Percentiles rank a stretch among this genome's conserved stretches.
Conservation (phyloP, 2,113 vertebrate genomes). For the Amphiprion ocellaris region DNA sequence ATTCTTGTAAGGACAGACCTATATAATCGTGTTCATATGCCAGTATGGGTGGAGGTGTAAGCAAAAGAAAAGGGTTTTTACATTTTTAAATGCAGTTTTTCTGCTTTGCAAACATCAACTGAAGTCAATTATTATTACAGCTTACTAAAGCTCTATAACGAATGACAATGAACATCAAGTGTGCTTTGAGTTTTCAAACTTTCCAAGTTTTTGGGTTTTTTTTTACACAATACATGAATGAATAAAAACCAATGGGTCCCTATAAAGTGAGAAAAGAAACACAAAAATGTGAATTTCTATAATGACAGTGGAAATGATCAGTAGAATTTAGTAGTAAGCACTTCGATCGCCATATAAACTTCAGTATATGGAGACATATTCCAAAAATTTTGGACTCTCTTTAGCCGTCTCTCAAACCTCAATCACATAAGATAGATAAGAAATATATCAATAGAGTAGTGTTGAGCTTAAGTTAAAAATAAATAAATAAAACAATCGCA, state of each 20-base stretch:
- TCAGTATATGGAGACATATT: too few relatives aligned
- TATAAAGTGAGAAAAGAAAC: neutral
- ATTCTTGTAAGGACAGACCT: too few relatives aligned
- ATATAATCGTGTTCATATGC: too few relatives aligned
- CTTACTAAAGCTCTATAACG: neutral
- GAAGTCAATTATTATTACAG: neutral
- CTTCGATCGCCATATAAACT: too few relatives aligned
- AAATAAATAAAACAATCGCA: neutral
- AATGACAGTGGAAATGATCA: neutral
- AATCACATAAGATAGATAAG: too few relatives aligned
- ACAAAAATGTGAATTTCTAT: neutral
- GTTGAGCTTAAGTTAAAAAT: constrained; percentile 5
- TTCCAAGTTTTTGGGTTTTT: neutral
- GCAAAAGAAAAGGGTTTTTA: too few relatives aligned
- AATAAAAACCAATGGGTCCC: too few relatives aligned
- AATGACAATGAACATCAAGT: neutral
- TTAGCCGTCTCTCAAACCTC: neutral
- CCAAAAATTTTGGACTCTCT: neutral
- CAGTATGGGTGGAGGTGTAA: too few relatives aligned
- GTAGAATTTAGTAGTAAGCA: too few relatives aligned
- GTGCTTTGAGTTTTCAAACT: neutral
- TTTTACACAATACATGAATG: too few relatives aligned
- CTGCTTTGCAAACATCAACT: too few relatives aligned
- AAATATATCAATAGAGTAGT: neutral
- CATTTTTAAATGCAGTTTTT: too few relatives aligned